Evolutionary conservation across 2,888 invertebrate genomes (phyloP), one percentile per base, ranked within the genome.

Genomic region (Geophilus truncorum): DNA sequence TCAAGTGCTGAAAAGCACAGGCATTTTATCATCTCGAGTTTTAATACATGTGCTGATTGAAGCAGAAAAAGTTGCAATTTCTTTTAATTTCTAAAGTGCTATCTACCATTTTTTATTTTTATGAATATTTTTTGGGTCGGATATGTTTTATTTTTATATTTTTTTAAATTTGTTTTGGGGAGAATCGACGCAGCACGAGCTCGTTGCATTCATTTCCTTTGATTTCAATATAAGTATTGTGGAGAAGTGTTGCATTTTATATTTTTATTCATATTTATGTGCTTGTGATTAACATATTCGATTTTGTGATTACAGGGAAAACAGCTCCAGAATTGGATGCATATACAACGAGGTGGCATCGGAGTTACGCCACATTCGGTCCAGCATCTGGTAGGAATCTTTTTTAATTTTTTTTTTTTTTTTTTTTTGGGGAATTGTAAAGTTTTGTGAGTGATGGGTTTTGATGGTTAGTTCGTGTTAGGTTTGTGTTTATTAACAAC

Each of bases 11-110:
- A 62, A 25, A 62, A 23, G 62, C 62, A 57, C 57, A 7, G 23
- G 7, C 62, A 62, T 62, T 62, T 62, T 62, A 62, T 62, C 62
- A 62, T 62, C 62, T 1, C 62, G 25, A 62, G 25, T 62, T 62
- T 62, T 62, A 62, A 62, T 62, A 62, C 62, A 25, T 25, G 62
- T 62, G 62, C 25, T 62, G 62, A 62, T 62, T 25, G 62, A 62
- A 25, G 62, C 23, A 25, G 15, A 62, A 62, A 62, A 62, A 25
- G 23, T 62, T 7, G 6, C 23, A 62, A 62, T 25, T 25, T 21
- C 15, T 57, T 51, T 23, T 57, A 57, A 57, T 57, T 57, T 57
- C 9, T n/a, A 18, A 57, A 57, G 15, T 57, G 18, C 57, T 57
- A 15, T 3, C 36, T 57, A 21, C 18, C 23, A 57, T 57, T 57